A percentile compares a stretch with the other conserved stretches of the same genome.
phyloP scores from a whole-genome alignment of 2,113 vertebrate species.

The Vidua macroura region DNA sequence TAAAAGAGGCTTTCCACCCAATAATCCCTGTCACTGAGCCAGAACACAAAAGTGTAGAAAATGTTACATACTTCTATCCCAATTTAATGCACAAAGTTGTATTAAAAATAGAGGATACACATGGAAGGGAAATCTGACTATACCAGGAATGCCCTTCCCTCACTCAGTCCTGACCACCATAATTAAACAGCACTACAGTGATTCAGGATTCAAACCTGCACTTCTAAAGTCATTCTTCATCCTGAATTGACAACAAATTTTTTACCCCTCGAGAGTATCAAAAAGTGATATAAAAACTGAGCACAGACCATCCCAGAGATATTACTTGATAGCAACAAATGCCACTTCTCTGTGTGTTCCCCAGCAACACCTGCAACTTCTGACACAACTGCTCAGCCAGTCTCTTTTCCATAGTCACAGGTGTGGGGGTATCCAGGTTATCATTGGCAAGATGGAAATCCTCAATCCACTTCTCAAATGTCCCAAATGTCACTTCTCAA shows the following conservation, averaged over 20 bases:
- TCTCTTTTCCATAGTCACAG: not conserved
- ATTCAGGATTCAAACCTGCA: not conserved
- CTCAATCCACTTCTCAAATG: not conserved
- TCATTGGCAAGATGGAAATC: not conserved
- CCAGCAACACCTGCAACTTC: not conserved
- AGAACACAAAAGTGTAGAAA: not conserved
- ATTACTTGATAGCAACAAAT: not conserved
- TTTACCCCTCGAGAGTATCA: fast-evolving
- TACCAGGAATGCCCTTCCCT: not conserved
- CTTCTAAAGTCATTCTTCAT: not conserved
- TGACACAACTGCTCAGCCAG: not conserved
- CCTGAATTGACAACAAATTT: not conserved
- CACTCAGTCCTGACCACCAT: not conserved
- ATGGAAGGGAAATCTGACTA: not conserved
- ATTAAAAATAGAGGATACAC: not conserved
- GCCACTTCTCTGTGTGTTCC: not conserved
- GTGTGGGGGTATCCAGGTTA: not conserved
- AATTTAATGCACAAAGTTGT: not conserved
- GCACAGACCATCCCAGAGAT: not conserved
- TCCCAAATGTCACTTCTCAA: not conserved
- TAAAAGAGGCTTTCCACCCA: not conserved
- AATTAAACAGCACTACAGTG: fast-evolving
- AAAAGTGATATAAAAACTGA: not conserved
- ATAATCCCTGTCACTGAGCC: not conserved
- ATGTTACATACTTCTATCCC: not conserved